These are phyloP conservation scores for Halisarca cf. caerulea DNA, from an alignment of 37 sponge, comb jelly and placozoan species.

Conservation along the genomic window DNA sequence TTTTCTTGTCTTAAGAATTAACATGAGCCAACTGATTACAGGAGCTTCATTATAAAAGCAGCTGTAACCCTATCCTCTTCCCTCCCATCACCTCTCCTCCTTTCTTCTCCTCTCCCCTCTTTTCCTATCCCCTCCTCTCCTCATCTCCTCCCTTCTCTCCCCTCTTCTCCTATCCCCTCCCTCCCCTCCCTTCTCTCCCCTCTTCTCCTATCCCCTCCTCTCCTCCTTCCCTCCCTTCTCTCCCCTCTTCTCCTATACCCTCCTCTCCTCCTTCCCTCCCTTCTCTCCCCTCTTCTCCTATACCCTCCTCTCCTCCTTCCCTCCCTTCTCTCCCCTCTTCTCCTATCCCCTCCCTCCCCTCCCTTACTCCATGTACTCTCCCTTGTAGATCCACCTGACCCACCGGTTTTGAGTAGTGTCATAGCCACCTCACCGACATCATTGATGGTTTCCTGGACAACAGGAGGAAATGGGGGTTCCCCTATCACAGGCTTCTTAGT, in stretches of 20 bases:
- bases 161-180: constrained; percentile 18
- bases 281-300: too few species aligned
- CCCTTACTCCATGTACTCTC: not conserved
- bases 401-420: constrained; percentile 28
- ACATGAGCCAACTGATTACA: too few species aligned
- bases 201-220: not conserved
- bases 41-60: too few species aligned
- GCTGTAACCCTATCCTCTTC: too few species aligned
- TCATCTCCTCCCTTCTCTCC: not conserved
- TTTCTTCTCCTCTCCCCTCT: constrained; percentile 2
- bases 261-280: too few species aligned
- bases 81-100: too few species aligned
- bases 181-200: constrained; percentile 9
- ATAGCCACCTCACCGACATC: constrained; percentile 28
- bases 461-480: constrained; percentile 48
- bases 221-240: not conserved
- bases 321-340: too few species aligned
- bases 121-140: not conserved
- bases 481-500: constrained; percentile 59
- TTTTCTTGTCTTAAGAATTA: too few species aligned
- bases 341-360: not conserved
- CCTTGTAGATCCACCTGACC: constrained; percentile 64
- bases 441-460: constrained; percentile 49
- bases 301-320: too few species aligned
- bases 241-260: not conserved